Evolutionary conservation across 2,888 invertebrate species (phyloP).

Genomic region (Drepanosiphum platanoidis): DNA sequence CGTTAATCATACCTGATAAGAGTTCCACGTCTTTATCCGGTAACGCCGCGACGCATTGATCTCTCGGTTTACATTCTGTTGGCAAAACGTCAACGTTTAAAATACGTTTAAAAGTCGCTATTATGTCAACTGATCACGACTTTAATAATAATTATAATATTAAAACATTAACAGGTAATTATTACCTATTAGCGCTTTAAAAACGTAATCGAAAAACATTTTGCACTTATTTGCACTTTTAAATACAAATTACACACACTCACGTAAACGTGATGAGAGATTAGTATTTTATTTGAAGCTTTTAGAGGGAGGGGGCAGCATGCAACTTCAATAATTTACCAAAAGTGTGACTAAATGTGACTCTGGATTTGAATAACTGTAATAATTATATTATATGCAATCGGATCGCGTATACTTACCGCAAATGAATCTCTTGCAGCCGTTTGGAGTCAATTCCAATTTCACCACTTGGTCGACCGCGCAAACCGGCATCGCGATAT

Average conservation of each 20-base stretch:
- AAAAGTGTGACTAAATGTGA: no score
- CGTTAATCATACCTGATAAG: conserved; percentile 74
- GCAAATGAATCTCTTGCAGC: conserved; percentile 80
- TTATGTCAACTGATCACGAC: neutral
- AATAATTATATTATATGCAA: no score
- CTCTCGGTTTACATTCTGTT: conserved; percentile 78
- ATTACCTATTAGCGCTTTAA: neutral
- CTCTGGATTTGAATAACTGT: no score
- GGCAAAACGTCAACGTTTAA: neutral
- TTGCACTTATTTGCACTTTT: no score
- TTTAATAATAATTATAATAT: neutral
- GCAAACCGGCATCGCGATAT: conserved; percentile 77
- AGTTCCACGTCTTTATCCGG: conserved; percentile 69
- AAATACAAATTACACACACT: no score
- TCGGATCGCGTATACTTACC: conserved; percentile 69
- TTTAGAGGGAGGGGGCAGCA: no score
- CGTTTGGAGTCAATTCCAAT: conserved; percentile 73
- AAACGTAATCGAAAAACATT: no score
- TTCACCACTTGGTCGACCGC: conserved; percentile 79
- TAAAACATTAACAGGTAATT: neutral
- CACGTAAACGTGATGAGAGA: no score
- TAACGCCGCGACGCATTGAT: conserved; percentile 74
- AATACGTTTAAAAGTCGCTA: neutral
- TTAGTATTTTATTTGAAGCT: no score
- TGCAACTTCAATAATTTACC: no score